A percentile compares a stretch with the other conserved stretches of the same genome.
Evolutionary conservation across 2,888 invertebrate genomes (phyloP).

Genomic region (Saturnia pavonia): DNA sequence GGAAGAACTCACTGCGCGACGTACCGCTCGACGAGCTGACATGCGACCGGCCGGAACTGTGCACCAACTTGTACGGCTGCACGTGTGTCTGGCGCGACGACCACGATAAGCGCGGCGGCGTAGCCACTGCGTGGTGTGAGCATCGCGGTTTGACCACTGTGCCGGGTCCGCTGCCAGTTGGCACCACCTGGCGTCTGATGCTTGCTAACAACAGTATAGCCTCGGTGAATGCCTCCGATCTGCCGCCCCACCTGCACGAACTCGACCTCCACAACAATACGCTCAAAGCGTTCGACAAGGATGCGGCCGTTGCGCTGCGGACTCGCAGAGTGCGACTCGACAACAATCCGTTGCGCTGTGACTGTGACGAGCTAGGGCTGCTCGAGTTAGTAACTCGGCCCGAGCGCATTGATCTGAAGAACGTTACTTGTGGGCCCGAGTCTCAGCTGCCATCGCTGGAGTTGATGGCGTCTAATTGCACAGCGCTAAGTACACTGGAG

Average conservation of each 20-base stretch:
- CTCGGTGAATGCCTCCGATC: constrained; percentile 22
- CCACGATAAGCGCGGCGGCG: constrained; percentile 20
- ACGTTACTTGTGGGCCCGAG: constrained; percentile 11
- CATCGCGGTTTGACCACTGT: constrained; percentile 21
- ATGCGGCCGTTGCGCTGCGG: constrained; percentile 17
- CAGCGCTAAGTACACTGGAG: neutral
- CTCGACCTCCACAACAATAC: constrained; percentile 30
- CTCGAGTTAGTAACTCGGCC: neutral
- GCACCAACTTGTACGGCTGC: constrained; percentile 28
- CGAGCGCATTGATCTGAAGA: neutral
- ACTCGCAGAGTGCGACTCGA: constrained; percentile 19
- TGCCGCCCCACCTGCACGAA: constrained; percentile 24
- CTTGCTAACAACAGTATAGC: constrained; percentile 30
- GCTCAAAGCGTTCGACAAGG: constrained; percentile 14
- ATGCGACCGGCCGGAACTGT: constrained; percentile 21
- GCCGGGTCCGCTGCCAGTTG: constrained; percentile 15
- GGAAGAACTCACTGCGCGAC: constrained; percentile 19
- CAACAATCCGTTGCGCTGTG: constrained; percentile 27
- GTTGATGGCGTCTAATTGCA: neutral
- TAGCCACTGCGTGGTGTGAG: constrained; percentile 28
- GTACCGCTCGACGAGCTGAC: constrained; percentile 28
- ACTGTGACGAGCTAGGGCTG: constrained; percentile 17
- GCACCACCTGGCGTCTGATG: constrained; percentile 23
- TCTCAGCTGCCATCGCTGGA: constrained; percentile 15
- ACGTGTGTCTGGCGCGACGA: constrained; percentile 24